phyloP scores from a whole-genome alignment of 2,888 invertebrate genomes.

The Drosophila fungiperda region DNA sequence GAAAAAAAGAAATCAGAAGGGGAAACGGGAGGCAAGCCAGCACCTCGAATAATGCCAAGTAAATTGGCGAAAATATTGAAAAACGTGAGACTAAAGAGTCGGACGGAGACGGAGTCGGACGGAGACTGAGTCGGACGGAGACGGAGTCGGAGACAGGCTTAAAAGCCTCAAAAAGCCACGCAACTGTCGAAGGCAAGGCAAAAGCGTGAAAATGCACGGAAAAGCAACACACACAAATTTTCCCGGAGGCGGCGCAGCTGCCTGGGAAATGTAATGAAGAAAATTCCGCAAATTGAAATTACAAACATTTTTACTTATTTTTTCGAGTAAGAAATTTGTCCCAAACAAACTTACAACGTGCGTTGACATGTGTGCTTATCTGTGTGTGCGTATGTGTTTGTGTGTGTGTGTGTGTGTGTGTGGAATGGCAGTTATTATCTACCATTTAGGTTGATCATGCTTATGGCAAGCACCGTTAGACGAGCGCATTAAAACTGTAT shows the following conservation, averaged over 20 bases:
- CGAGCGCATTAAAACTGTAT: conserved; percentile 63
- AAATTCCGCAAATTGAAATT: conserved; percentile 78
- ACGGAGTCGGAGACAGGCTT: conserved; percentile 13
- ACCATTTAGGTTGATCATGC: conserved; percentile 75
- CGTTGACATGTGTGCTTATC: neutral
- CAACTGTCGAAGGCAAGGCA: conserved; percentile 15
- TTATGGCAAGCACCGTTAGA: conserved; percentile 74
- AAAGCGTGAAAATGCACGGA: conserved; percentile 21
- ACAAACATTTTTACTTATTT: conserved; percentile 57
- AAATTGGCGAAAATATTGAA: conserved; percentile 78
- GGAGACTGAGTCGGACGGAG: conserved; percentile 18
- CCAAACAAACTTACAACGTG: conserved; percentile 6
- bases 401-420: conserved; percentile 21
- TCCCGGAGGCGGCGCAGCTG: conserved; percentile 45
- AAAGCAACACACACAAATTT: conserved; percentile 20
- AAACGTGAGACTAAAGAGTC: conserved; percentile 41
- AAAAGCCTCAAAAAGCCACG: conserved; percentile 32
- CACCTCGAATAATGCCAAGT: conserved; percentile 49
- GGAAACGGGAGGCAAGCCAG: conserved; percentile 8
- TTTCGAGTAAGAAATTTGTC: conserved; percentile 32
- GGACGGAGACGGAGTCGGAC: conserved; percentile 1
- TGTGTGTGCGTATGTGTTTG: conserved; percentile 8
- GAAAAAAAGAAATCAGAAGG: conserved; percentile 65
- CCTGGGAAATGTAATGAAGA: conserved; percentile 66
- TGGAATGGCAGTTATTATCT: conserved; percentile 72